Base-by-base conservation (phyloP, 2,113 vertebrate species). In the Ariopsis seemanni region DNA sequence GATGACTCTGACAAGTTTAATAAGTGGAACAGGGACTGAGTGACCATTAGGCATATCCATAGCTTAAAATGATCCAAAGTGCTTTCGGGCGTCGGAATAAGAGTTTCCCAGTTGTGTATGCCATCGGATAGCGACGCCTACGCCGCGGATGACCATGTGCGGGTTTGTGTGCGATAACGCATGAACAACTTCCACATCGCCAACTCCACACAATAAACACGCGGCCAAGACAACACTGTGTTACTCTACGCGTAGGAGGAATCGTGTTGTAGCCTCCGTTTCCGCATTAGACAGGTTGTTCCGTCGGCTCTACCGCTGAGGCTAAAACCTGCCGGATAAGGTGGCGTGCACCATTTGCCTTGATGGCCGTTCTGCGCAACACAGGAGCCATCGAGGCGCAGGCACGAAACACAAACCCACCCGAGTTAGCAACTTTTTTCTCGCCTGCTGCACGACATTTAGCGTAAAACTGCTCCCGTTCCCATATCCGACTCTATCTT, bases 401-500 rank as follows among this genome's bases (percentile, higher is more conserved):
- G 82, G 71, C 78, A 88, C 84, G 27, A 69, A 79, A 80, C 87
- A 83, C 86, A 78, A 63, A 1, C 82, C 65, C 65, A 4, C 79
- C 74, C 74, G 48, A 63, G 85, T 86, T 86, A 86, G 77, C 77
- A 84, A 83, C 82, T 87, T 87, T 83, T 50, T 78, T 15, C 27
- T 27, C 48, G 58, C 86, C 48, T 60, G 60, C 42, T 42, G 57
- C 27, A 27, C 27, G 72, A 34, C 53, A 69, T 80, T 80, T 90
- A 85, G 92, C 92, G 93, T 93, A 93, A 89, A 87, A 85, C 90
- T 87, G 88, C 89, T 90, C 89, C 91, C 91, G 88, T 91, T 94
- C 92, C 93, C 94, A 92, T 93, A 93, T 93, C 85, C 90, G 71
- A 88, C 93, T 93, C 93, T 94, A 92, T 93, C 92, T 95, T 93